These are phyloP conservation scores for Malurus elegans DNA, from an alignment of 2,113 vertebrate species.

Conservation along the genomic window DNA sequence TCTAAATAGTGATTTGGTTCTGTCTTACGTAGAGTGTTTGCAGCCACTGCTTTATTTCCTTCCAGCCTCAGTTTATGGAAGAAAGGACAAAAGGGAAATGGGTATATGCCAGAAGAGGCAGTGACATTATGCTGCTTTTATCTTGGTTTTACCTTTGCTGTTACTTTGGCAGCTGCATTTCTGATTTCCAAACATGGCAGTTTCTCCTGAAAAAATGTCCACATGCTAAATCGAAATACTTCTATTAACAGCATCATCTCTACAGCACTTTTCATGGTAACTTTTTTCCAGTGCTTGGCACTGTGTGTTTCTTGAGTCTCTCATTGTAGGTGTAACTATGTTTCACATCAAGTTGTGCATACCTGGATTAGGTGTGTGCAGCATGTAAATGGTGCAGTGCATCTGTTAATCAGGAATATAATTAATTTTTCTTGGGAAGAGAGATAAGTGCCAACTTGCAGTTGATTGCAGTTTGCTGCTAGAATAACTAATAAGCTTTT, in stretches of 20 bases:
- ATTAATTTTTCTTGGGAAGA: not conserved
- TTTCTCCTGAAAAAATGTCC: not conserved
- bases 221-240: not conserved
- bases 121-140: not conserved
- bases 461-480: not conserved
- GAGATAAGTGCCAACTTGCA: not conserved
- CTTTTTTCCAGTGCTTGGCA: not conserved
- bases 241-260: not conserved
- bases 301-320: not conserved
- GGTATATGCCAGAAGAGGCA: not conserved
- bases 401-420: not conserved
- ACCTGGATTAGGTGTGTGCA: not conserved
- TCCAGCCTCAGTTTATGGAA: not conserved
- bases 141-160: not conserved
- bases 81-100: not conserved
- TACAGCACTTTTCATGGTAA: not conserved
- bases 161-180: not conserved
- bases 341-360: not conserved
- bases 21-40: not conserved
- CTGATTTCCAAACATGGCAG: not conserved
- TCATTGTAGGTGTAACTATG: not conserved
- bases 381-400: not conserved
- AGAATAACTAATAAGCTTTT: not conserved
- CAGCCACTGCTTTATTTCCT: not conserved
- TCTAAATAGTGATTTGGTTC: not conserved